These are phyloP conservation scores for Drosophila merina DNA, from an alignment of 2,888 invertebrate genomes.

Conservation along the genomic window DNA sequence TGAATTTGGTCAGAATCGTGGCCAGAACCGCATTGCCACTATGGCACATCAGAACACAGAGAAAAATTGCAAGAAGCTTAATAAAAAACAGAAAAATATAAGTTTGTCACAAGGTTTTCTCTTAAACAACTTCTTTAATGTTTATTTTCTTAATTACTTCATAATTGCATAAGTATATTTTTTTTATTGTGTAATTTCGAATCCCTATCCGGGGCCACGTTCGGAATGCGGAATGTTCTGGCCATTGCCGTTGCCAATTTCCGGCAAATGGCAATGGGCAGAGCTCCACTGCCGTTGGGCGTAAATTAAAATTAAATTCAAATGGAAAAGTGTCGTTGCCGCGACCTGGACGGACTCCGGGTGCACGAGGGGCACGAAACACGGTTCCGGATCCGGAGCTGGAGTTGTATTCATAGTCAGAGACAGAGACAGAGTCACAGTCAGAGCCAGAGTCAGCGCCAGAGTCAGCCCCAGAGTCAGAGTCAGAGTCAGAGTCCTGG, in stretches of 20 bases:
- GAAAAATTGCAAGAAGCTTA: not conserved
- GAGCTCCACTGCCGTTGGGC: conserved; percentile 67
- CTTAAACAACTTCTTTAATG: not conserved
- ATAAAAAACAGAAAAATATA: not conserved
- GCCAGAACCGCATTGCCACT: conserved; percentile 29
- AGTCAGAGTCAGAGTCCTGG: conserved; percentile 11
- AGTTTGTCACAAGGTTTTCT: not conserved
- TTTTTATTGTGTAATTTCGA: conserved; percentile 12
- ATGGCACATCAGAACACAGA: conserved; percentile 4
- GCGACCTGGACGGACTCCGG: conserved; percentile 14
- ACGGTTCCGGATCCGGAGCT: not conserved
- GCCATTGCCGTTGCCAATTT: conserved; percentile 73
- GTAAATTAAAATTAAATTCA: conserved; percentile 80
- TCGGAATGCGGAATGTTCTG: conserved; percentile 51
- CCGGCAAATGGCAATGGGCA: conserved; percentile 72
- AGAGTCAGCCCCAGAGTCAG: too few relatives aligned
- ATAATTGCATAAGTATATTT: not conserved
- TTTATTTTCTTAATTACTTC: too few relatives aligned
- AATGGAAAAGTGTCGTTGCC: conserved; percentile 76
- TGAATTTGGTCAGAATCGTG: conserved; percentile 47
- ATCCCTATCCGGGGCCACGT: conserved; percentile 39
- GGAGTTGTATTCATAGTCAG: not conserved
- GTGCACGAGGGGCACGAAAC: not conserved
- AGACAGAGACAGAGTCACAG: not conserved
- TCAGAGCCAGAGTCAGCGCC: not conserved